Evolutionary conservation across 2,888 invertebrate genomes (phyloP).

Genomic region (Neoitamus cyanurus): DNA sequence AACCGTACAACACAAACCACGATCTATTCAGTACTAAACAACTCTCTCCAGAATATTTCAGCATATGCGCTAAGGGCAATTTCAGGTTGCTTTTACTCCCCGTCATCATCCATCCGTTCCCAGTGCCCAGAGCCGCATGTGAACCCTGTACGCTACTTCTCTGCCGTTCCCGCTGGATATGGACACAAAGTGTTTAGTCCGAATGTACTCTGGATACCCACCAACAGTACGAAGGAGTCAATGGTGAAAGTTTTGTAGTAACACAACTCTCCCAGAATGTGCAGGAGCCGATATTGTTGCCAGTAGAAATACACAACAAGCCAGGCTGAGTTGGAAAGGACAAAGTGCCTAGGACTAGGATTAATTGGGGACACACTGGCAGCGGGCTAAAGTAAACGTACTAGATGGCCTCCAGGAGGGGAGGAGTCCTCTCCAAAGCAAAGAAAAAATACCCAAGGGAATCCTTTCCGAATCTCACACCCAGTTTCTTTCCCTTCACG

Average conservation of each 20-base stretch:
- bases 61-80: constrained; percentile 51
- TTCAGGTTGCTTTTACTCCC: constrained; percentile 23
- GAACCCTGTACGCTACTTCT: not conserved
- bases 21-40: constrained; percentile 52
- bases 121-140: constrained; percentile 12
- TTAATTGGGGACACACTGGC: not conserved
- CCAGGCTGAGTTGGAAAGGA: not conserved
- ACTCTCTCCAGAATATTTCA: constrained; percentile 52
- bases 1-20: constrained; percentile 53
- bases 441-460: not conserved
- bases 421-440: not conserved
- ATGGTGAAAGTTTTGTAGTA: not conserved
- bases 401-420: not conserved
- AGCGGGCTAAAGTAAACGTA: not conserved
- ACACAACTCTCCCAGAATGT: not conserved
- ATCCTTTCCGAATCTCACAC: not conserved
- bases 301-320: not conserved
- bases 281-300: not conserved
- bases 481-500: not conserved
- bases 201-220: not conserved
- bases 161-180: not conserved
- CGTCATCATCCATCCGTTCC: not conserved
- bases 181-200: not conserved
- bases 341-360: not conserved
- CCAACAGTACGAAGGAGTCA: not conserved